Conservation (phyloP, 2,797 vertebrate species). For the Hydrophis major region DNA sequence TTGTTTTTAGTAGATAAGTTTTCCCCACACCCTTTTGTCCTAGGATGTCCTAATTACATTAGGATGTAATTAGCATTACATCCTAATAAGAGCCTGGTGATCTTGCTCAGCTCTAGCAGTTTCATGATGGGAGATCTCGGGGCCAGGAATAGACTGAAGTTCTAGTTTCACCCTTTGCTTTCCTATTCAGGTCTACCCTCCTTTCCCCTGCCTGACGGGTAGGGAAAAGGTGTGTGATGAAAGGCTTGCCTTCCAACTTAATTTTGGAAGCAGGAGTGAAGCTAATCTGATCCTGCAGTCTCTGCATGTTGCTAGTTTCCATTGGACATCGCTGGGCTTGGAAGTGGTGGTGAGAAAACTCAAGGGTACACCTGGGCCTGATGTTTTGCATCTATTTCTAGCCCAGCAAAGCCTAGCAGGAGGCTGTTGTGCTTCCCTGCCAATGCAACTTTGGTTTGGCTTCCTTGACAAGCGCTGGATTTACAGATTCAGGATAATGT, state of each 20-base stretch:
- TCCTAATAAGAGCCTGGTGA: background rate
- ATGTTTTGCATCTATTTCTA: conserved; percentile 51
- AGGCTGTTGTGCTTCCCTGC: conserved; percentile 49
- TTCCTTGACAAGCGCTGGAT: conserved; percentile 59
- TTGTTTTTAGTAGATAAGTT: background rate
- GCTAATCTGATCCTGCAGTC: conserved; percentile 34
- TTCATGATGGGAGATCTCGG: background rate
- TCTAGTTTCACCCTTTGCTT: background rate
- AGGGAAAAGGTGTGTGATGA: conserved; percentile 51
- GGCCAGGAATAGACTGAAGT: background rate
- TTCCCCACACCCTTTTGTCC: too few relatives aligned
- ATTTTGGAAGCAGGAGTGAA: conserved; percentile 59
- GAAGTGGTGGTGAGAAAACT: conserved; percentile 3
- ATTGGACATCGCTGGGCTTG: conserved; percentile 10
- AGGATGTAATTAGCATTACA: background rate
- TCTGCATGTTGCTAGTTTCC: conserved; percentile 37
- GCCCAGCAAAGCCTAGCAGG: conserved; percentile 52
- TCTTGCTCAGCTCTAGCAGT: background rate
- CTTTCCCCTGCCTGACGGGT: conserved; percentile 46
- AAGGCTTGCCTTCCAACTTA: conserved; percentile 57
- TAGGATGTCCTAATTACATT: background rate
- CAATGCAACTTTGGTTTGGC: conserved; percentile 65
- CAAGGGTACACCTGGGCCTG: conserved; percentile 19
- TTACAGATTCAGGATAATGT: conserved; percentile 58
- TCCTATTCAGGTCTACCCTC: conserved; percentile 29